These are phyloP conservation scores for Dioctria linearis DNA, from an alignment of 2,888 invertebrate genomes.

Conservation along the genomic window DNA sequence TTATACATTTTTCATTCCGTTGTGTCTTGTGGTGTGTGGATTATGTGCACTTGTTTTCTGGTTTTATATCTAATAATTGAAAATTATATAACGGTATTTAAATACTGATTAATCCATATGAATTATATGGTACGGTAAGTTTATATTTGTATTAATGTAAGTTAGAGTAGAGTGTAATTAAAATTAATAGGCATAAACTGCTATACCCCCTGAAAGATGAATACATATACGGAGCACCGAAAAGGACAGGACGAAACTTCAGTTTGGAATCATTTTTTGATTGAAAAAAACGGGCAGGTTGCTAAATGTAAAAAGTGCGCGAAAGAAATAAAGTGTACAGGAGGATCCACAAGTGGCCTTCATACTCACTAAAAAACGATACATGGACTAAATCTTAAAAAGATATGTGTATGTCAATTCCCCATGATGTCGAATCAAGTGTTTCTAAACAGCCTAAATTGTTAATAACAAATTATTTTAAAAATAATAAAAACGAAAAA, in stretches of 20 bases:
- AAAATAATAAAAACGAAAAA: not conserved
- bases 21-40: too few relatives aligned
- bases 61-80: not conserved
- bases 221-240: not conserved
- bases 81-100: not conserved
- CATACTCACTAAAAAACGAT: conserved; percentile 25
- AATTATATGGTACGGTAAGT: too few relatives aligned
- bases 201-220: not conserved
- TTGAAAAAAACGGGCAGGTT: conserved; percentile 20
- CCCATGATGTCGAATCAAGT: not conserved
- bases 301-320: too few relatives aligned
- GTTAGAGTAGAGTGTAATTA: not conserved
- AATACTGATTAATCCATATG: too few relatives aligned
- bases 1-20: too few relatives aligned
- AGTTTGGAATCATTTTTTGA: conserved; percentile 24
- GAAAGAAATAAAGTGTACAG: too few relatives aligned
- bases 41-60: too few relatives aligned
- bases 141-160: too few relatives aligned
- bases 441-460: not conserved
- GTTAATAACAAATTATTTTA: conserved; percentile 15
- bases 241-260: conserved; percentile 13
- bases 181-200: conserved; percentile 16
- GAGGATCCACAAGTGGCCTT: too few relatives aligned
- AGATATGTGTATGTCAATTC: not conserved
- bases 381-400: conserved; percentile 18